Evolutionary conservation across 2,888 invertebrate genomes (phyloP), one percentile per base, ranked within the genome.

Genomic region (Cheilosia variabilis): DNA sequence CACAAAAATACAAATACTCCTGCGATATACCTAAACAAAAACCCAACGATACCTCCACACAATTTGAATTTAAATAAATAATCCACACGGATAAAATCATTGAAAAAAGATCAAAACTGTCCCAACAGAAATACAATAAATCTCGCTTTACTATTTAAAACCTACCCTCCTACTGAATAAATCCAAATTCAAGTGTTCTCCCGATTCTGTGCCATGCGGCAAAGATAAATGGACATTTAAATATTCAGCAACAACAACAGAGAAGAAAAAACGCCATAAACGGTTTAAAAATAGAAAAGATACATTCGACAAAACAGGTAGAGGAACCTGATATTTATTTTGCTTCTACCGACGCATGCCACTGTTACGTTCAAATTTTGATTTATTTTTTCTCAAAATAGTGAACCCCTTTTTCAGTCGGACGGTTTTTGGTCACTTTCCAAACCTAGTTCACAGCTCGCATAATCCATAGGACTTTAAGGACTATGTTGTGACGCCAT

Each of bases 231-330:
- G 10, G 50, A 41, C 19, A 7, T 22, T 7, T 27, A 53, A 19
- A 53, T 31, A 31, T 31, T n/a, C 37, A 10, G 13, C 13, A 37
- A 37, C 37, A 37, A 13, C 37, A 31, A 27, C 34, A 2, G 10
- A 34, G 0, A 13, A 34, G 0, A 13, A 37, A 55, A 72, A 60
- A 73, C 43, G 45, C 10, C n/a, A 37, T 22, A 5, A 27, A 27
- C 31, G 9, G 43, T 68, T 68, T 43, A 53, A 43, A 66, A 53
- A 41, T 63, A 66, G 65, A 50, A 17, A 53, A 52, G 37, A 27
- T 41, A 66, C 52, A 66, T 53, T 66, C 53, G 9, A 13, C 27
- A 68, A 68, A 68, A 50, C 65, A 69, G 69, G 69, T 69, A 69
- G 27, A 24, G 66, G 41, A 41, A 55, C 55, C 53, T 24, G 53